Evolutionary conservation across 2,113 vertebrate genomes (phyloP).

Genomic region (Marcusenius ussheri): DNA sequence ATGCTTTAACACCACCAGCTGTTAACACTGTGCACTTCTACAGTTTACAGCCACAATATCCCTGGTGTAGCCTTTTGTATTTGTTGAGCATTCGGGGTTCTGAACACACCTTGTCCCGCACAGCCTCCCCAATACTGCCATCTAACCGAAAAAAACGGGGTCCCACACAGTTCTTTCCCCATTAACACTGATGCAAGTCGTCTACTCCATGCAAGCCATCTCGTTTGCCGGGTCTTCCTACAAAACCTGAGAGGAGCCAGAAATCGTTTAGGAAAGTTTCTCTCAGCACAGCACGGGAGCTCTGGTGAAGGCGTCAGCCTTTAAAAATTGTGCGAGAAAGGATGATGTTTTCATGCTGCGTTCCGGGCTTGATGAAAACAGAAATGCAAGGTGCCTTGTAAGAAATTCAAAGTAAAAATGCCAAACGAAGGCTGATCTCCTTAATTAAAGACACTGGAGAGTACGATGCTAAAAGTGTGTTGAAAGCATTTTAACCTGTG

Average conservation of each 20-base stretch:
- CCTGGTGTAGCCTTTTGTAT: not conserved
- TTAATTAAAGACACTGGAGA: not conserved
- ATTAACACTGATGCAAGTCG: not conserved
- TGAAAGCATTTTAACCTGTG: not conserved
- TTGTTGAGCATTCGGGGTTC: not conserved
- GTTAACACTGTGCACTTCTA: not conserved
- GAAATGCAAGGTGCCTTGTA: not conserved
- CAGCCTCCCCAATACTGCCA: not conserved
- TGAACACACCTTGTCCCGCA: not conserved
- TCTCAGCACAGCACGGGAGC: not conserved
- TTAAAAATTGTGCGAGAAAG: not conserved
- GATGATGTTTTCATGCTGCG: not conserved
- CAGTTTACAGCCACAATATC: not conserved
- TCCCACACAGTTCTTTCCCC: not conserved
- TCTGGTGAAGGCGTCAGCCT: not conserved
- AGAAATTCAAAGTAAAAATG: not conserved
- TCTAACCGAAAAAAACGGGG: not conserved
- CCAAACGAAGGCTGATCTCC: not conserved
- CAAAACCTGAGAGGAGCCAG: not conserved
- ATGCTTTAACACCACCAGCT: not conserved
- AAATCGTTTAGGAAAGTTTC: not conserved
- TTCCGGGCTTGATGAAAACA: not conserved
- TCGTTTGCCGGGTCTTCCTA: not conserved
- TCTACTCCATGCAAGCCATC: not conserved
- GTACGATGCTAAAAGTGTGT: not conserved